These are phyloP conservation scores for Clarias macrocephalus DNA, from an alignment of 2,113 vertebrate genomes.

Conservation along the genomic window DNA sequence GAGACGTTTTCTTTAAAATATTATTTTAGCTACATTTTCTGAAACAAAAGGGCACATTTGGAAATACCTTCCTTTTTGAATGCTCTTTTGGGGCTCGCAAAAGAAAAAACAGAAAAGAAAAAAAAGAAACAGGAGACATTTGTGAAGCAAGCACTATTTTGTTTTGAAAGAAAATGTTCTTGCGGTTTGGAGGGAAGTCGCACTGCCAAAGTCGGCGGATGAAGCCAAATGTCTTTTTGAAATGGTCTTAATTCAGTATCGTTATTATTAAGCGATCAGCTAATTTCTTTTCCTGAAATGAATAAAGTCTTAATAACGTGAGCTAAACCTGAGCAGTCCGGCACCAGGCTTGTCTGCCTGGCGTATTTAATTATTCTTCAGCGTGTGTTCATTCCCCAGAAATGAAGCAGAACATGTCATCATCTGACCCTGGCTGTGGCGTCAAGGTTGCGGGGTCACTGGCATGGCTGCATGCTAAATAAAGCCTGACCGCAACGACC, in stretches of 20 bases:
- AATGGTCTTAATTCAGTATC: constrained; percentile 12
- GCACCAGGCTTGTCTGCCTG: constrained; percentile 1
- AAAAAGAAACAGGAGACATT: background rate
- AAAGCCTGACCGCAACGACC: constrained; percentile 36
- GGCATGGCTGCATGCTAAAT: constrained; percentile 36
- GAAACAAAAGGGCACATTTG: background rate
- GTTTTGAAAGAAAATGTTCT: constrained; percentile 28
- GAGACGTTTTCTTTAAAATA: background rate
- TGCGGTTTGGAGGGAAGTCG: background rate
- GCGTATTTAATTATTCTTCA: constrained; percentile 14
- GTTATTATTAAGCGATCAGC: constrained; percentile 9
- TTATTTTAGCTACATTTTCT: background rate
- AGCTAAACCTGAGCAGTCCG: background rate
- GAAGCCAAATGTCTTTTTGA: background rate
- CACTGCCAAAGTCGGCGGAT: background rate
- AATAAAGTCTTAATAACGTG: background rate
- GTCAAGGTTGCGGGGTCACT: constrained; percentile 26
- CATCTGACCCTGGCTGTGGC: constrained; percentile 17
- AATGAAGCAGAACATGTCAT: constrained; percentile 39
- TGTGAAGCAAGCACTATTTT: constrained; percentile 6
- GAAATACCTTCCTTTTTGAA: background rate
- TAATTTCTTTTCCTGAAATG: background rate
- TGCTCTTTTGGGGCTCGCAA: background rate
- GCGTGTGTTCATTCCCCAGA: constrained; percentile 23
- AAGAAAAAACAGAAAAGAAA: background rate